Conservation (phyloP, 2,797 vertebrate genomes). For the Rhinoraja longicauda region DNA sequence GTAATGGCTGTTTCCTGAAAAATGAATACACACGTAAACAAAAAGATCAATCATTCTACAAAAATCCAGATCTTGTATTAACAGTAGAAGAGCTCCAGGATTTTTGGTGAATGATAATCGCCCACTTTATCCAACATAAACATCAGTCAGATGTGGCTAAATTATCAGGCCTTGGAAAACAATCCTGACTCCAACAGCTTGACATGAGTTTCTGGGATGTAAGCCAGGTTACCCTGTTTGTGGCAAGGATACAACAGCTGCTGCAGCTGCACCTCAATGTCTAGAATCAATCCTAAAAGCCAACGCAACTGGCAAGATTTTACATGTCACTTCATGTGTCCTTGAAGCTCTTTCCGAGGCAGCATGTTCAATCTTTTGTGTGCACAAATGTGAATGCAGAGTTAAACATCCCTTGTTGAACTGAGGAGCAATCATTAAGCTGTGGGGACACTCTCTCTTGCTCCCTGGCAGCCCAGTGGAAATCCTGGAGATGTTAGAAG, state of each 20-base stretch:
- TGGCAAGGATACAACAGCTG: neutral
- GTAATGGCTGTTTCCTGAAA: too few species aligned
- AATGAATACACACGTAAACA: neutral
- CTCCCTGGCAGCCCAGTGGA: neutral
- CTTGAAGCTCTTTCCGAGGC: neutral
- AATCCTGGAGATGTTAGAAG: neutral
- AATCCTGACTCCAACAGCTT: neutral
- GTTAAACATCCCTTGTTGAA: neutral
- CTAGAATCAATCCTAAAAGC: neutral
- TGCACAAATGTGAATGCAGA: neutral
- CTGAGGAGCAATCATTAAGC: neutral
- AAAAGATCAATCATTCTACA: neutral
- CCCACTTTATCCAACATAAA: neutral
- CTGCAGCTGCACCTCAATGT: neutral
- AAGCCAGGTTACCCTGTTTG: conserved; percentile 5
- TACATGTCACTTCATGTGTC: conserved; percentile 2
- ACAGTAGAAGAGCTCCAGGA: neutral
- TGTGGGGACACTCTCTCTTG: neutral
- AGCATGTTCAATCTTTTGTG: neutral
- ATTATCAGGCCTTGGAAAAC: neutral
- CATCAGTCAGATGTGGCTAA: neutral
- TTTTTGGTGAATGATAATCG: neutral
- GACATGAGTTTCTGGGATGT: neutral
- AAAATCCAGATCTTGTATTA: neutral
- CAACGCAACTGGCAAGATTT: neutral